Evolutionary conservation across 1,140 invertebrate species (phyloP).

Genomic region (Rhyzopertha dominica): DNA sequence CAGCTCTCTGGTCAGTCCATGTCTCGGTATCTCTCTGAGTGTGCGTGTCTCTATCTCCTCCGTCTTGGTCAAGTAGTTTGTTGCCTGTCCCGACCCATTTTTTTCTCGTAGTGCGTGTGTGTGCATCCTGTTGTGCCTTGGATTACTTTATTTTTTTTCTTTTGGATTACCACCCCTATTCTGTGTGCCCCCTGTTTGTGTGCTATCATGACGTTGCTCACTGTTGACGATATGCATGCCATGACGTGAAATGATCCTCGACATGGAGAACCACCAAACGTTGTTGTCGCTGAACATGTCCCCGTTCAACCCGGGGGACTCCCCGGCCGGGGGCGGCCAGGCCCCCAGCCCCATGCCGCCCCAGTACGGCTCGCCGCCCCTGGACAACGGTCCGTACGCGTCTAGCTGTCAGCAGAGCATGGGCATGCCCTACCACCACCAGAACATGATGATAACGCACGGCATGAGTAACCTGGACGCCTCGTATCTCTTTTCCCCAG

Average conservation of each 20-base stretch:
- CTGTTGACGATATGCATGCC: too few species aligned
- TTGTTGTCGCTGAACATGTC: conserved; percentile 82
- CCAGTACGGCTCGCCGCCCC: conserved; percentile 55
- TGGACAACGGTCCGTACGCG: conserved; percentile 31
- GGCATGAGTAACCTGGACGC: conserved; percentile 53
- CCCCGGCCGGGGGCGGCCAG: conserved; percentile 46
- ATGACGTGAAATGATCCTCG: conserved; percentile 64
- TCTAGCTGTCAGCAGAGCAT: conserved; percentile 36
- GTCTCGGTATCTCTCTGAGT: conserved; percentile 6
- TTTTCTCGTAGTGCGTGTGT: conserved; percentile 4
- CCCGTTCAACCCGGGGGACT: conserved; percentile 62
- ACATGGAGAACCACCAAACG: conserved; percentile 71
- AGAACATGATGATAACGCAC: conserved; percentile 40
- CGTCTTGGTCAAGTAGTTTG: too few species aligned
- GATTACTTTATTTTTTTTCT: conserved; percentile 9
- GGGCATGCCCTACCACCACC: conserved; percentile 46
- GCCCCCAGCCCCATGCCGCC: conserved; percentile 47
- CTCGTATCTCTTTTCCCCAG: conserved; percentile 69
- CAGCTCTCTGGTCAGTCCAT: conserved; percentile 12
- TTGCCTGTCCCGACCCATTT: too few species aligned
- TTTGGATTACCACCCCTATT: background rate
- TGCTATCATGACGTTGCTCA: background rate
- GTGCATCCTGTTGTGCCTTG: conserved; percentile 5
- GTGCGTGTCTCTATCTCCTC: conserved; percentile 3
- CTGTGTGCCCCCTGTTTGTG: background rate